Conservation (phyloP, 2,797 vertebrate species). For the Tragelaphus oryx region DNA sequence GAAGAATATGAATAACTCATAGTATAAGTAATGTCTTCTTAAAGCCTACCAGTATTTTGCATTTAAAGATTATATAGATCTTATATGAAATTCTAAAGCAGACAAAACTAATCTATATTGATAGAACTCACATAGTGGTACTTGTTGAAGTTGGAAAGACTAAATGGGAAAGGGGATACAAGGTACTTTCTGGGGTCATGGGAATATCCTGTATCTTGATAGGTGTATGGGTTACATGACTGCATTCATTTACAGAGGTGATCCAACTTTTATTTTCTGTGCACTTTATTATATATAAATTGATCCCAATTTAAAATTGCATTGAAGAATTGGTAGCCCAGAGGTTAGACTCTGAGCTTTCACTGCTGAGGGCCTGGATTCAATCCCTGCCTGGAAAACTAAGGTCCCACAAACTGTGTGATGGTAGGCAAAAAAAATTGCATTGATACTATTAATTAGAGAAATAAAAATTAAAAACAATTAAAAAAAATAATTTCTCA, state of each 20-base stretch:
- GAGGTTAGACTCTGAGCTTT: not conserved
- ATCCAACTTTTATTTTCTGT: not conserved
- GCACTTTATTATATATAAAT: constrained; percentile 30
- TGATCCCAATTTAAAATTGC: not conserved
- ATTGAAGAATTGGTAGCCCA: not conserved
- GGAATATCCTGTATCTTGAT: not conserved
- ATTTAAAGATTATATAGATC: not conserved
- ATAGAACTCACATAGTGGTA: not conserved
- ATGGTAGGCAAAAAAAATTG: not conserved
- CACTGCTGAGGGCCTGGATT: not conserved
- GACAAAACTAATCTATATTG: not conserved
- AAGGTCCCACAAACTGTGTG: not conserved
- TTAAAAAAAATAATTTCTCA: not conserved
- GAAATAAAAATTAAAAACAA: constrained; percentile 24
- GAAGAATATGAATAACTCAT: not conserved
- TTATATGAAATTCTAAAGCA: constrained; percentile 2
- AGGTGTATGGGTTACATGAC: not conserved
- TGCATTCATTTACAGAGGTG: not conserved
- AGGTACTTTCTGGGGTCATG: not conserved
- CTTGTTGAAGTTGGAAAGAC: not conserved
- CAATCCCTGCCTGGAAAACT: not conserved
- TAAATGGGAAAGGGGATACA: not conserved
- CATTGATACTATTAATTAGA: not conserved
- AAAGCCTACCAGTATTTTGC: not conserved
- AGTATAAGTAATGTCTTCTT: not conserved